These are phyloP conservation scores for Oreotrochilus melanogaster DNA, from an alignment of 2,113 vertebrate genomes.

Conservation along the genomic window DNA sequence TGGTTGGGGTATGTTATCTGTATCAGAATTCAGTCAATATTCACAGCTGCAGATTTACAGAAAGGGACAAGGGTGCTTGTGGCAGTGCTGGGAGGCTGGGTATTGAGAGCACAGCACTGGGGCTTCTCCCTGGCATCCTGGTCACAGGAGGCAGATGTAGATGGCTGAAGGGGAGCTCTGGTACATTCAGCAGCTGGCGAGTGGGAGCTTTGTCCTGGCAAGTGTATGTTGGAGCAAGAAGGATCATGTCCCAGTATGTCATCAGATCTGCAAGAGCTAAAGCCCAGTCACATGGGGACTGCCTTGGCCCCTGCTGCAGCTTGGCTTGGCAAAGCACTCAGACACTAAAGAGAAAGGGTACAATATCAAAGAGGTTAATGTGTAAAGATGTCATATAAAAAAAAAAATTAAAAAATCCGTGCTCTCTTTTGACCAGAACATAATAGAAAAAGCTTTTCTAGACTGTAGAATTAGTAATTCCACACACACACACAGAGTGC, in stretches of 20 bases:
- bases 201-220: background rate
- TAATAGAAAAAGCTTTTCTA: background rate
- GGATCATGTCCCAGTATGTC: background rate
- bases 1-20: background rate
- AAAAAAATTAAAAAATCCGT: background rate
- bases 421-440: background rate
- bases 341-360: background rate
- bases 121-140: background rate
- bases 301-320: background rate
- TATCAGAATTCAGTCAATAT: background rate
- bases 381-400: background rate
- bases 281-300: rapidly evolving
- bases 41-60: background rate
- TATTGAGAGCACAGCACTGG: rapidly evolving
- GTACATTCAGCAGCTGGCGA: background rate
- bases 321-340: background rate
- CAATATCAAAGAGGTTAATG: background rate
- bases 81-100: background rate
- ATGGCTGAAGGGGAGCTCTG: background rate
- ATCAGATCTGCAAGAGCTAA: background rate
- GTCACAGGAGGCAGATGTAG: background rate
- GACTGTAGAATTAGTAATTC: background rate
- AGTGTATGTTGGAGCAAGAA: background rate
- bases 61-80: background rate
- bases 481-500: background rate